Evolutionary conservation across 2,113 vertebrate genomes (phyloP).

Genomic region (Ailuropoda melanoleuca): DNA sequence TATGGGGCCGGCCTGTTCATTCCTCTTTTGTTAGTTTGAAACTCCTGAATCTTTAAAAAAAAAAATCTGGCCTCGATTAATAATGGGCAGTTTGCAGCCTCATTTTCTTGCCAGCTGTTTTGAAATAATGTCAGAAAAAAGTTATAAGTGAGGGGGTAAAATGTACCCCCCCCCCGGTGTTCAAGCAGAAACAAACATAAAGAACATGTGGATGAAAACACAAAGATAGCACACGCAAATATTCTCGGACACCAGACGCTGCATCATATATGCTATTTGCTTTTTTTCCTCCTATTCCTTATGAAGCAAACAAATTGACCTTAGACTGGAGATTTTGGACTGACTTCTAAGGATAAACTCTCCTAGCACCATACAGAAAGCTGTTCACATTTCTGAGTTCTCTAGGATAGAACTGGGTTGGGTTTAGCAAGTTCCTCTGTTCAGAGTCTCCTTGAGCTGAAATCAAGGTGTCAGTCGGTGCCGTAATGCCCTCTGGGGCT

Average conservation of each 20-base stretch:
- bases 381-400: not conserved
- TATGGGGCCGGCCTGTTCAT: not conserved
- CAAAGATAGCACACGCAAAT: not conserved
- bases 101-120: not conserved
- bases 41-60: not conserved
- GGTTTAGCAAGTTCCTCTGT: not conserved
- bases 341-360: not conserved
- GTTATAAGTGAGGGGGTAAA: not conserved
- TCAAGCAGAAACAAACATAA: not conserved
- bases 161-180: not conserved
- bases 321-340: not conserved
- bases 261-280: not conserved
- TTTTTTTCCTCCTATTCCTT: not conserved
- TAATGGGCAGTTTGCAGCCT: not conserved
- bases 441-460: not conserved
- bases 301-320: not conserved
- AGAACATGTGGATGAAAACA: not conserved
- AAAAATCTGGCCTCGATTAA: not conserved
- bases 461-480: not conserved
- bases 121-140: not conserved
- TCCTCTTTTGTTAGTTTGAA: not conserved
- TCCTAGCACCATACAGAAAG: not conserved
- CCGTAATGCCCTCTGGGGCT: not conserved
- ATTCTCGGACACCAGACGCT: not conserved
- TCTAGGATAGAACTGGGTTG: not conserved